Conservation (phyloP, 2,797 vertebrate genomes). For the Rallus crepitans region DNA sequence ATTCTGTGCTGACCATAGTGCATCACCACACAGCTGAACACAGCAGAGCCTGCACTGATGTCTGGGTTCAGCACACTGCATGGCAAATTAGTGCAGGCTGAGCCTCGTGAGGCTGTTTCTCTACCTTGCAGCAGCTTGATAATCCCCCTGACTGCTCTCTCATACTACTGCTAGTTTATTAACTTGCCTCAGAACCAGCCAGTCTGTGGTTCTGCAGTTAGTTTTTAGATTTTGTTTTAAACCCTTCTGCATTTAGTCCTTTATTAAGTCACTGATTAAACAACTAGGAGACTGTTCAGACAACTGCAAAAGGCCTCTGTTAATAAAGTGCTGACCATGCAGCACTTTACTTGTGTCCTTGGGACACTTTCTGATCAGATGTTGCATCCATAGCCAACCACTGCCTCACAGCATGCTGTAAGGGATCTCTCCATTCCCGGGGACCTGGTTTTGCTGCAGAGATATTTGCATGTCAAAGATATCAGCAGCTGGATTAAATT, state of each 20-base stretch:
- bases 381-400: background rate
- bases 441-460: background rate
- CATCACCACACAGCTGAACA: background rate
- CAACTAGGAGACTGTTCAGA: background rate
- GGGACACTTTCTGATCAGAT: background rate
- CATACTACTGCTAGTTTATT: background rate
- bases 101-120: background rate
- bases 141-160: background rate
- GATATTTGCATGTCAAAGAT: background rate
- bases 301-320: background rate
- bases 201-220: background rate
- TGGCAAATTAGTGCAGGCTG: background rate
- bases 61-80: background rate
- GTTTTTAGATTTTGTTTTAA: too few relatives aligned
- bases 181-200: background rate
- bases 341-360: background rate
- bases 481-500: background rate
- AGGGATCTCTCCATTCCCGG: background rate
- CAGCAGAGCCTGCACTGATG: background rate
- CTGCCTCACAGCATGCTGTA: background rate
- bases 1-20: background rate
- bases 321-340: background rate
- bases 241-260: background rate
- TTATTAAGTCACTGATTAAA: background rate
- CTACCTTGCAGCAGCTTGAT: background rate